phyloP scores from a whole-genome alignment of 2,113 vertebrate species.

The Chaetodon auriga region DNA sequence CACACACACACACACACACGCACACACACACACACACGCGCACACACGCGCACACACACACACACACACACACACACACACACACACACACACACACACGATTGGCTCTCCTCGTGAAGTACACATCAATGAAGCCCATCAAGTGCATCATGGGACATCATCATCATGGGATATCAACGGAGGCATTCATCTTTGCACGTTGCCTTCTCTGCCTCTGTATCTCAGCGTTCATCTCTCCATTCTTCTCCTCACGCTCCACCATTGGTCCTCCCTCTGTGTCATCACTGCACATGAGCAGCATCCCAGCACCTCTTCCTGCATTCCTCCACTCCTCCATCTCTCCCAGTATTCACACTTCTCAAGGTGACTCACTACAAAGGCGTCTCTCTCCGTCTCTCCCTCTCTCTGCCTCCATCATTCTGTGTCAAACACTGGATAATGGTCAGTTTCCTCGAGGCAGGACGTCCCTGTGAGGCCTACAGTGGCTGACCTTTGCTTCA shows the following conservation, averaged over 20 bases:
- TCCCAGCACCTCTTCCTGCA: slow-evolving; percentile 25
- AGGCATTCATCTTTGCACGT: slow-evolving; percentile 10
- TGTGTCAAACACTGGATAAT: slow-evolving; percentile 2
- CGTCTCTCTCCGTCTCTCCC: not conserved
- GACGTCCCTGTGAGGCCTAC: not conserved
- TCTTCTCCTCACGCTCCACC: not conserved
- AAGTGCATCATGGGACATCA: slow-evolving; percentile 57
- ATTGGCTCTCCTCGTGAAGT: slow-evolving; percentile 34
- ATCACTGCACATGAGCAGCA: not conserved
- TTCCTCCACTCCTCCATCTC: slow-evolving; percentile 43
- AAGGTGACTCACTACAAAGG: slow-evolving; percentile 72
- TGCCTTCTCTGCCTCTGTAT: not conserved
- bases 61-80: slow-evolving; percentile 9
- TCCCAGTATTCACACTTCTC: slow-evolving; percentile 48
- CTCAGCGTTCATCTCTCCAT: not conserved
- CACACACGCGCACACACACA: slow-evolving; percentile 15
- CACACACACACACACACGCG: too few relatives aligned
- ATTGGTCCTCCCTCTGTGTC: not conserved
- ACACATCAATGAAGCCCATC: not conserved
- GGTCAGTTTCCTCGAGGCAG: not conserved
- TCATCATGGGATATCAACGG: slow-evolving; percentile 47
- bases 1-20: too few relatives aligned
- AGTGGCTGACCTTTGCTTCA: slow-evolving; percentile 48
- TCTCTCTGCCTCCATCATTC: not conserved
- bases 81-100: slow-evolving; percentile 9